Base-by-base conservation (phyloP, 1,140 invertebrate species). In the Cyphomyrmex costatus region DNA sequence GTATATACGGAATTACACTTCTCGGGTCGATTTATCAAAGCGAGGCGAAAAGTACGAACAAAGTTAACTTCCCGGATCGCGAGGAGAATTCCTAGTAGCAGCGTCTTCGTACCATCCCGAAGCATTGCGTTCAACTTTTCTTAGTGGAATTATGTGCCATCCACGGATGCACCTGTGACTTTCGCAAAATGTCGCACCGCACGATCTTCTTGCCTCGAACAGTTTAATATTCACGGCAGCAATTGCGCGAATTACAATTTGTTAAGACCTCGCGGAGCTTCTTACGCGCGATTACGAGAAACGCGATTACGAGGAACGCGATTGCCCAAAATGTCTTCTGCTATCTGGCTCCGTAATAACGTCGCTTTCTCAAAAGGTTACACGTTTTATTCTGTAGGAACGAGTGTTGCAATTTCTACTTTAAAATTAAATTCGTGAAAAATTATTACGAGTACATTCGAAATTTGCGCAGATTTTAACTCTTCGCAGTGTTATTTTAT, bases 191-290 rank as follows among this genome's bases (percentile, higher is more conserved):
- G 36, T 33, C 53, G 53, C 24, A n/a, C 30, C 51, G 36, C 16
- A 14, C 51, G 42, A 73, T 83, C 19, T 53, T 68, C 61, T 83
- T 42, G 49, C 49, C 12, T 49, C 33, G 33, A 42, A 21, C 14
- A 21, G 51, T 58, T 83, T 73, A 83, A 83, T 83, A 83, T 83
- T 83, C 79, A 74, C 68, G 14, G 3, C 2, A 3, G 16, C 27
- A 73, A 83, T 49, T 49, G 14, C 53, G 53, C 19, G 36, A 73
- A 82, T 82, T 74, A 33, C 79, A 60, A 73, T 73, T 82, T 58
- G 36, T 60, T 83, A 73, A 74, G 56, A 74, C 7, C n/a, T 16
- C 10, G 21, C 49, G 2, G 3, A 51, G 42, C 42, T 60, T 30
- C 33, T 82, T 74, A 66, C n/a, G 36, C 24, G 42, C 6, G 42